Conservation (phyloP, 2,888 invertebrate species). For the Endomychus coccineus region DNA sequence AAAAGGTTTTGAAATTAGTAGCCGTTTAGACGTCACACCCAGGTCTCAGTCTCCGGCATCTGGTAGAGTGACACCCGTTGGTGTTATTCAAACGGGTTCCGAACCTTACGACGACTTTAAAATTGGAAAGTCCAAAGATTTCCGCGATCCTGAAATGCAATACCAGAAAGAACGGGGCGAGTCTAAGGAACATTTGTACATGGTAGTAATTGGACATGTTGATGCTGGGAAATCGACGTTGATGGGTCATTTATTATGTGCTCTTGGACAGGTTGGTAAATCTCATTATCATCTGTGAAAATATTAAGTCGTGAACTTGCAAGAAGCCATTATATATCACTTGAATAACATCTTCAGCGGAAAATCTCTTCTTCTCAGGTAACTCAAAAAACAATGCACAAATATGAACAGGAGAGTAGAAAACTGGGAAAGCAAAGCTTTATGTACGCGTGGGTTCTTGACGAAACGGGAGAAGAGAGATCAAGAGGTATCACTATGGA, state of each 20-base stretch:
- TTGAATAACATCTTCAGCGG: background rate
- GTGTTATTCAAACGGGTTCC: slow-evolving; percentile 17
- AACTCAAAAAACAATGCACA: slow-evolving; percentile 83
- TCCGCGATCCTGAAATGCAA: slow-evolving; percentile 52
- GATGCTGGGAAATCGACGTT: slow-evolving; percentile 95
- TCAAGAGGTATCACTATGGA: slow-evolving; percentile 98
- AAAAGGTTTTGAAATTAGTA: slow-evolving; percentile 53
- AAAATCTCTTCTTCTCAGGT: slow-evolving; percentile 48
- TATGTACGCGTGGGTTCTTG: slow-evolving; percentile 97
- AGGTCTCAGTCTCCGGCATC: slow-evolving; percentile 63
- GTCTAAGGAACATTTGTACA: slow-evolving; percentile 81
- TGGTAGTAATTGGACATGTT: slow-evolving; percentile 94
- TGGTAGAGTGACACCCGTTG: slow-evolving; percentile 51
- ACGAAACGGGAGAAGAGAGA: slow-evolving; percentile 97
- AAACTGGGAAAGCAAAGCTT: slow-evolving; percentile 97
- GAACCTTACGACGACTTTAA: slow-evolving; percentile 19
- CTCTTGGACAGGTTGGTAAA: slow-evolving; percentile 61
- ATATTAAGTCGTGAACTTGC: background rate
- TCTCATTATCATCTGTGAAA: background rate
- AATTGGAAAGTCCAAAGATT: slow-evolving; percentile 45
- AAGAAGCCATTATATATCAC: background rate
- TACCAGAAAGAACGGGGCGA: slow-evolving; percentile 68
- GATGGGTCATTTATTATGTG: slow-evolving; percentile 91
- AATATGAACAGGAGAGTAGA: slow-evolving; percentile 94
- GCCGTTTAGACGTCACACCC: background rate